A percentile compares a stretch with the other conserved stretches of the same genome.
Evolutionary conservation across 2,888 invertebrate genomes (phyloP).

Genomic region (Eueremaeus valkanovi): DNA sequence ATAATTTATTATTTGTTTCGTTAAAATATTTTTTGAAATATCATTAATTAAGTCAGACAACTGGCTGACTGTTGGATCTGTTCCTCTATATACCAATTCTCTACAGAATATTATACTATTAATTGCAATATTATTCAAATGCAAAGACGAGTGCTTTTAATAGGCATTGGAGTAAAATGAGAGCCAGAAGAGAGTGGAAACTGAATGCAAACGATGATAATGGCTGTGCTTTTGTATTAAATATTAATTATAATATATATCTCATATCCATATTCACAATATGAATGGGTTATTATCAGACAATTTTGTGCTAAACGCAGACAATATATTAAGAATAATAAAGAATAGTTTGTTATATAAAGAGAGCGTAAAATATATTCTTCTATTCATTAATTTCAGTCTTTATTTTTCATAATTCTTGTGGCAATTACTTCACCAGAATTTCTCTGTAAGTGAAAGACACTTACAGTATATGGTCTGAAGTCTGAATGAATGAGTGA

Average conservation of each 20-base stretch:
- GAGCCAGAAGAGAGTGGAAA: not conserved
- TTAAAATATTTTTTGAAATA: not conserved
- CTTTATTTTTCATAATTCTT: not conserved
- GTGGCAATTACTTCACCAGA: not conserved
- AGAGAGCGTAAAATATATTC: not conserved
- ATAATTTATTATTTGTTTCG: not conserved
- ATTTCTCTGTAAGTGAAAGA: not conserved
- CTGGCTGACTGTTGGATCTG: not conserved
- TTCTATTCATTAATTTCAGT: not conserved
- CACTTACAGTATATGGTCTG: too few relatives aligned
- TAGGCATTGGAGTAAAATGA: not conserved
- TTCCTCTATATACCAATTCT: not conserved
- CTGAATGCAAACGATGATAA: not conserved
- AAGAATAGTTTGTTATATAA: too few relatives aligned
- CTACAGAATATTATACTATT: too few relatives aligned
- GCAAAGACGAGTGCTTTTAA: not conserved
- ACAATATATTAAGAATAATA: not conserved
- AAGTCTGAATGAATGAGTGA: too few relatives aligned
- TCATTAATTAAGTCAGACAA: conserved; percentile 1
- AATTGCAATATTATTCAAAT: conserved; percentile 13
- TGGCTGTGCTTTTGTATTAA: not conserved
- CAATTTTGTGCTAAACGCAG: not conserved
- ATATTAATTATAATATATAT: conserved; percentile 14
- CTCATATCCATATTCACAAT: not conserved
- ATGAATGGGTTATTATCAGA: not conserved